These are phyloP conservation scores for Eueremaeus valkanovi DNA, from an alignment of 2,888 invertebrate genomes.

Conservation along the genomic window DNA sequence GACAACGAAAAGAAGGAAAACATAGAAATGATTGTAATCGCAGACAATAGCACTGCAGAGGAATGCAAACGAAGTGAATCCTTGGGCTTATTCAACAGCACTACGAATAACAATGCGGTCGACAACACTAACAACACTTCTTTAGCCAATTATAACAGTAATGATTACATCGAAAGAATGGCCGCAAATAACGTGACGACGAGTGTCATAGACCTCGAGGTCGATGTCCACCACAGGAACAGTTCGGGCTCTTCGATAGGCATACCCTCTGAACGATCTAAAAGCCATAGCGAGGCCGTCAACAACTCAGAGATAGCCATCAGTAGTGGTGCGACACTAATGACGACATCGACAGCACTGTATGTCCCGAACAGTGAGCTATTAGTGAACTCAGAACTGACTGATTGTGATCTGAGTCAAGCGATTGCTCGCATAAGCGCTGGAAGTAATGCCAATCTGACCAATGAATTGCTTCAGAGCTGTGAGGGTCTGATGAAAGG, in stretches of 20 bases:
- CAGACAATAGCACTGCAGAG: conserved; percentile 11
- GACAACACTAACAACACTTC: not conserved
- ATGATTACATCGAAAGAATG: conserved; percentile 16
- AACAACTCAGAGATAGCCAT: not conserved
- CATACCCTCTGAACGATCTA: conserved; percentile 4
- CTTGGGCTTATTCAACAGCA: not conserved
- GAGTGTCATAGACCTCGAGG: conserved; percentile 66
- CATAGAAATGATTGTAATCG: conserved; percentile 26
- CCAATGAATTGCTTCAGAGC: not conserved
- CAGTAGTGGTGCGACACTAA: not conserved
- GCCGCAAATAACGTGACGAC: conserved; percentile 49
- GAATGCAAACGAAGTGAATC: conserved; percentile 19
- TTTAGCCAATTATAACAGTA: not conserved
- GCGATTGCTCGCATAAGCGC: not conserved
- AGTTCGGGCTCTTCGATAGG: conserved; percentile 53
- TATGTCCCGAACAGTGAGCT: not conserved
- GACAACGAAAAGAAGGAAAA: conserved; percentile 7
- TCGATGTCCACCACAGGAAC: conserved; percentile 76
- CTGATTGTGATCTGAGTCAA: not conserved
- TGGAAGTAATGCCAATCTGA: not conserved
- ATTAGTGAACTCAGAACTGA: not conserved
- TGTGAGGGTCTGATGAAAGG: conserved; percentile 53
- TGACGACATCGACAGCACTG: not conserved
- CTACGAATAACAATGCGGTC: not conserved
- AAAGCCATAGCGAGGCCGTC: not conserved